phyloP scores from a whole-genome alignment of 1,140 invertebrate genomes.

The Trachymyrmex cornetzi region DNA sequence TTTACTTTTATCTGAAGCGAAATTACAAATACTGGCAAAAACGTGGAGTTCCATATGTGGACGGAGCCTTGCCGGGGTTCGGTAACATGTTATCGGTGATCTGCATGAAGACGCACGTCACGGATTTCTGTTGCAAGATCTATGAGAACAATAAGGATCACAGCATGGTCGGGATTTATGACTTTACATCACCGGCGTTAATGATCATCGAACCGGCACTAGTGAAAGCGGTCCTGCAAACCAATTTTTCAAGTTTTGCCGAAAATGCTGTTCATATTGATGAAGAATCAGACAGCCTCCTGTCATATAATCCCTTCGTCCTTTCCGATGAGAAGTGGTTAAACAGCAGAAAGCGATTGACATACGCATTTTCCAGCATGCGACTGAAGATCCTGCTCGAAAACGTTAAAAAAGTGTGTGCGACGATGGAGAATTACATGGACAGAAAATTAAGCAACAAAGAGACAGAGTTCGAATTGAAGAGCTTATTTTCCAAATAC shows the following conservation, averaged over 20 bases:
- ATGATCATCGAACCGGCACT: slow-evolving; percentile 80
- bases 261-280: slow-evolving; percentile 39
- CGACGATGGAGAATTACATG: slow-evolving; percentile 61
- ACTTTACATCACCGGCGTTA: slow-evolving; percentile 70
- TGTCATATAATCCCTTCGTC: slow-evolving; percentile 78
- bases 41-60: slow-evolving; percentile 82
- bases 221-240: slow-evolving; percentile 78
- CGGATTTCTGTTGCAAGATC: slow-evolving; percentile 51
- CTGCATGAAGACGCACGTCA: slow-evolving; percentile 47
- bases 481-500: slow-evolving; percentile 81
- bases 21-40: slow-evolving; percentile 83
- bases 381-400: slow-evolving; percentile 66
- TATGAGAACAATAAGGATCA: slow-evolving; percentile 59
- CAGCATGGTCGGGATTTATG: slow-evolving; percentile 78
- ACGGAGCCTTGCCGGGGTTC: slow-evolving; percentile 69
- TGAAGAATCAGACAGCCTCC: slow-evolving; percentile 63
- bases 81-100: slow-evolving; percentile 75
- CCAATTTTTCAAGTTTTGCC: slow-evolving; percentile 77
- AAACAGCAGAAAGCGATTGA: slow-evolving; percentile 42
- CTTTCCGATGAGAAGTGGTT: slow-evolving; percentile 71
- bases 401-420: slow-evolving; percentile 38
- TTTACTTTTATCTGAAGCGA: slow-evolving; percentile 30
- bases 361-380: slow-evolving; percentile 64
- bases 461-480: slow-evolving; percentile 74
- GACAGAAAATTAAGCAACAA: slow-evolving; percentile 45